These are phyloP conservation scores for Panagrolaimus sp. DNA, from an alignment of 1,140 invertebrate genomes.

Conservation along the genomic window DNA sequence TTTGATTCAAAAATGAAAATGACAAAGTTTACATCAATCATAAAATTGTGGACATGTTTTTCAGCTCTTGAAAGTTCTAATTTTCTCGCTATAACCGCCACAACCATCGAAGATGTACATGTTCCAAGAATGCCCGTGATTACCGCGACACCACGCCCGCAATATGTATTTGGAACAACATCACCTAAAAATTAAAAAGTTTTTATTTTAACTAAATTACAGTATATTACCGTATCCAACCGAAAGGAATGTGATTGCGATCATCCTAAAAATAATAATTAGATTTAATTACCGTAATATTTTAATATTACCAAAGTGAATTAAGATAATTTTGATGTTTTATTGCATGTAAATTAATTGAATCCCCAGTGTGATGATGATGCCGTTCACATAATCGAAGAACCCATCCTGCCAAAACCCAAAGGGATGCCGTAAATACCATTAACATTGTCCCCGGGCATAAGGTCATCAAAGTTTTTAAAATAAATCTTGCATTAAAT, in stretches of 20 bases:
- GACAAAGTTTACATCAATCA: conserved; percentile 71
- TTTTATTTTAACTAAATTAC: no score
- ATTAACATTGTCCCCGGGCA: conserved; percentile 85
- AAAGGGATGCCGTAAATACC: conserved; percentile 72
- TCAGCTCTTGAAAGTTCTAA: conserved; percentile 96
- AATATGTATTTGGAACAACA: conserved; percentile 99
- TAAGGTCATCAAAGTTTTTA: conserved; percentile 99
- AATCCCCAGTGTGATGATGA: conserved; percentile 39
- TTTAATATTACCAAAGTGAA: conserved; percentile 48
- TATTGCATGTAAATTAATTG: conserved; percentile 20
- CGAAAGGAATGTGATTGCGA: conserved; percentile 57
- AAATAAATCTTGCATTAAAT: conserved; percentile 97
- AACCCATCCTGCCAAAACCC: conserved; percentile 99
- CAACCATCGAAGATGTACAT: conserved; percentile 93
- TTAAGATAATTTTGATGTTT: conserved; percentile 58
- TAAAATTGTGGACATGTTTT: conserved; percentile 99
- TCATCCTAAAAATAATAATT: conserved; percentile 43
- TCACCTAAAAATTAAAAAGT: no score
- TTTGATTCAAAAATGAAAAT: neutral
- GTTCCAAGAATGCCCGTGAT: conserved; percentile 98
- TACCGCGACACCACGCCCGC: conserved; percentile 92
- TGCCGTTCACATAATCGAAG: conserved; percentile 92
- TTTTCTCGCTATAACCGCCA: conserved; percentile 96
- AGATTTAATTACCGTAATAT: conserved; percentile 24
- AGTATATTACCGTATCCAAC: conserved; percentile 59